Percentiles rank a stretch among this genome's conserved stretches.
phyloP scores from a whole-genome alignment of 2,888 invertebrate species.

The Calameuta pallipes region DNA sequence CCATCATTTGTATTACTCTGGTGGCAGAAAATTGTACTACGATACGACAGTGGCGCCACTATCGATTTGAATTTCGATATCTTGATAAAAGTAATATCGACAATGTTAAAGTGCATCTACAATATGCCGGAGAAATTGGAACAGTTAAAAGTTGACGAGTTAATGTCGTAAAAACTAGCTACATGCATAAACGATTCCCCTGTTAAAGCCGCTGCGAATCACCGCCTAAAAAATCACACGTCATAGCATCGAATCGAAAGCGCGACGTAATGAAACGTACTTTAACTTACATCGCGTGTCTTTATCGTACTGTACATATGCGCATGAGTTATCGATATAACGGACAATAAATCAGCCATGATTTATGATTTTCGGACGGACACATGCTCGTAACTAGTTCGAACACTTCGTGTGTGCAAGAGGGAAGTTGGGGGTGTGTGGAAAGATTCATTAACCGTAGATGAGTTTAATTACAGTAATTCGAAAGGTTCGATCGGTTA shows the following conservation, averaged over 20 bases:
- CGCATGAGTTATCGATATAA: not conserved
- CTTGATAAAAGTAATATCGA: not conserved
- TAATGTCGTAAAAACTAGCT: conserved; percentile 34
- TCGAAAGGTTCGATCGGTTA: not conserved
- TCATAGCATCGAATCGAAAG: conserved; percentile 7
- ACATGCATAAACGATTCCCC: conserved; percentile 42
- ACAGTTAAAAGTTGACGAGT: conserved; percentile 32
- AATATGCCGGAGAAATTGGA: conserved; percentile 33
- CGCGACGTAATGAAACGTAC: not conserved
- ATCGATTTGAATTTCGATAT: not conserved
- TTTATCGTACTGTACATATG: not conserved
- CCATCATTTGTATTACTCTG: not conserved
- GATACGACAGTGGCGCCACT: not conserved
- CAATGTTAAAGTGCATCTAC: conserved; percentile 20
- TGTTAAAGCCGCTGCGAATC: conserved; percentile 19
- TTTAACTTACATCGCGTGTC: not conserved
- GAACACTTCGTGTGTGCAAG: not conserved
- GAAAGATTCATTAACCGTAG: not conserved
- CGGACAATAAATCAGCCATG: conserved; percentile 9
- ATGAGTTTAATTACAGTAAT: not conserved
- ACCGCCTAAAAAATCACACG: conserved; percentile 14
- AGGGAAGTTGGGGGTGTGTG: not conserved
- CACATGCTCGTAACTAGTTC: not conserved
- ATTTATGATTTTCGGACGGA: conserved; percentile 14
- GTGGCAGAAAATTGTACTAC: not conserved